phyloP scores from a whole-genome alignment of 2,888 invertebrate species.

The Chrysolina oricalcia region DNA sequence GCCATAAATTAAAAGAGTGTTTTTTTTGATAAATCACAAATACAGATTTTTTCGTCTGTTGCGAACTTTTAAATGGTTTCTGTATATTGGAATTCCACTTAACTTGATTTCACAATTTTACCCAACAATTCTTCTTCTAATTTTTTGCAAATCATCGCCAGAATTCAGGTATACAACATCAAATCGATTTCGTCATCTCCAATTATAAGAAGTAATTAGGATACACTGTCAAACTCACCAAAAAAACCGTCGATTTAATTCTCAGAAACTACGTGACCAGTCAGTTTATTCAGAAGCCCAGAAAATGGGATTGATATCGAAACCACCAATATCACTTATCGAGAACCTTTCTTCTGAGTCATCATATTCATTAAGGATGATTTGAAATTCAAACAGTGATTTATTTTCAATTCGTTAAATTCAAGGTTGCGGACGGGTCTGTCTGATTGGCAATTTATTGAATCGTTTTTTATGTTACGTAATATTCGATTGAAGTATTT shows the following conservation, averaged over 20 bases:
- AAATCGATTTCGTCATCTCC: conserved; percentile 1
- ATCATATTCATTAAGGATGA: conserved; percentile 18
- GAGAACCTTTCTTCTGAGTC: conserved; percentile 23
- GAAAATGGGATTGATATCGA: neutral
- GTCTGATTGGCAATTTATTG: conserved; percentile 21
- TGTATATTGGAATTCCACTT: too few relatives aligned
- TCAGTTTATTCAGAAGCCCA: conserved; percentile 8
- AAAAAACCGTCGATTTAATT: conserved; percentile 12
- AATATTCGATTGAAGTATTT: neutral
- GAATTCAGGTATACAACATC: neutral
- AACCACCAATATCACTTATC: neutral
- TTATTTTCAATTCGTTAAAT: conserved; percentile 15
- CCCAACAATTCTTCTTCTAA: neutral
- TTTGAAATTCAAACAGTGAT: conserved; percentile 24
- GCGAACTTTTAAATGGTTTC: too few relatives aligned
- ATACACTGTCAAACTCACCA: neutral
- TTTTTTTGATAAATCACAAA: too few relatives aligned
- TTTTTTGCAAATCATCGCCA: conserved; percentile 4
- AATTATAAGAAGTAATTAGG: neutral
- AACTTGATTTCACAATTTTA: neutral
- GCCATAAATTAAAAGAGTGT: too few relatives aligned
- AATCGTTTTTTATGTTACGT: conserved; percentile 10
- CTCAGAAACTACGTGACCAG: neutral
- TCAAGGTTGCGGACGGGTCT: conserved; percentile 20
- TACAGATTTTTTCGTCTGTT: too few relatives aligned